phyloP scores from a whole-genome alignment of 2,888 invertebrate species.

The Mythimna pallens region DNA sequence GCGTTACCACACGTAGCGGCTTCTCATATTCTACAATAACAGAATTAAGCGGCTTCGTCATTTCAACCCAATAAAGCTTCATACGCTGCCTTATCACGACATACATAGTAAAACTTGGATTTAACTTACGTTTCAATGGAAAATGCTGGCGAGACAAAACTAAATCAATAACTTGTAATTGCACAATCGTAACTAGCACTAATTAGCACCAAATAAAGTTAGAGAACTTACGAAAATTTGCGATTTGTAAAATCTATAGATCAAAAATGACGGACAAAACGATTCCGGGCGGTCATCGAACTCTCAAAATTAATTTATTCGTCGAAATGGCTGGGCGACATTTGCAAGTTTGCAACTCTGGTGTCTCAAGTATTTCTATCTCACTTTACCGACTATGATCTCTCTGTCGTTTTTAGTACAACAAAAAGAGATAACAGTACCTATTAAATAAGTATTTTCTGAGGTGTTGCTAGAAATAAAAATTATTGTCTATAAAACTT shows the following conservation, averaged over 20 bases:
- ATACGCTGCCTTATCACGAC: slow-evolving; percentile 62
- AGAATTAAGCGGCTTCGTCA: slow-evolving; percentile 82
- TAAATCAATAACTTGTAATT: slow-evolving; percentile 57
- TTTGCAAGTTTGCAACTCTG: slow-evolving; percentile 27
- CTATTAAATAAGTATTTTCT: not conserved
- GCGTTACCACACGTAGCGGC: slow-evolving; percentile 7
- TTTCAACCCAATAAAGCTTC: slow-evolving; percentile 64
- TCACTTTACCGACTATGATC: slow-evolving; percentile 16
- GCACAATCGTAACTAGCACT: slow-evolving; percentile 59
- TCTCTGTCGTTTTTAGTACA: not conserved
- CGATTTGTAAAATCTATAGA: slow-evolving; percentile 79
- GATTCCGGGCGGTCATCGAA: slow-evolving; percentile 82
- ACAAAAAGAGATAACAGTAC: slow-evolving; percentile 35
- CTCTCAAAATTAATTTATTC: slow-evolving; percentile 68
- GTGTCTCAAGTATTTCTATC: slow-evolving; percentile 47
- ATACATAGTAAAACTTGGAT: slow-evolving; percentile 41
- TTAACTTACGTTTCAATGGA: slow-evolving; percentile 69
- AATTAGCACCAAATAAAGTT: slow-evolving; percentile 66
- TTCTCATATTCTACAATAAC: slow-evolving; percentile 67
- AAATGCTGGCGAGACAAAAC: slow-evolving; percentile 49
- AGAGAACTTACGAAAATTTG: slow-evolving; percentile 65
- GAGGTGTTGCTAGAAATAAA: slow-evolving; percentile 26
- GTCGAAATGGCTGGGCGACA: slow-evolving; percentile 45
- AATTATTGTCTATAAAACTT: slow-evolving; percentile 24
- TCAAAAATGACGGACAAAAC: slow-evolving; percentile 83